Evolutionary conservation across 2,797 vertebrate species (phyloP).

Genomic region (Anisognathus igniventris): DNA sequence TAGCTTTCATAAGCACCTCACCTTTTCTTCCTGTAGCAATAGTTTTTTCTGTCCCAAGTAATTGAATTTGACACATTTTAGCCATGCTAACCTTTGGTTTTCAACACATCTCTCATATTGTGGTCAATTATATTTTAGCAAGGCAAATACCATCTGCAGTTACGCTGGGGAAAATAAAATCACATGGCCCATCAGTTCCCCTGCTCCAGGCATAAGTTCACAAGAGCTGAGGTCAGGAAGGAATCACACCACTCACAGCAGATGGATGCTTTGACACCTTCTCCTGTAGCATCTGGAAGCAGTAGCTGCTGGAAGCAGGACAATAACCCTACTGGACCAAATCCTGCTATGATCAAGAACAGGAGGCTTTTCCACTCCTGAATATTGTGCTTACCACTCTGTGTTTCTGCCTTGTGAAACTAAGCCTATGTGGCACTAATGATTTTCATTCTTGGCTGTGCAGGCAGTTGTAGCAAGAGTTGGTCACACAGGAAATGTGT

Average conservation of each 20-base stretch:
- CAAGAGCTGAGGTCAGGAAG: not conserved
- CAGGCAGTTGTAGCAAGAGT: not conserved
- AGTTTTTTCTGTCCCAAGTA: constrained; percentile 18
- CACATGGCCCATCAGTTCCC: not conserved
- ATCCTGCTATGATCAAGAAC: not conserved
- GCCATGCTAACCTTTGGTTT: constrained; percentile 38
- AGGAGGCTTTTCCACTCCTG: not conserved
- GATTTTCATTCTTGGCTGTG: not conserved
- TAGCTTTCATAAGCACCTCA: not conserved
- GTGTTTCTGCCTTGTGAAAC: not conserved
- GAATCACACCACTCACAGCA: not conserved
- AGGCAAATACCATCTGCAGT: constrained; percentile 11
- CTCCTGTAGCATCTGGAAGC: constrained; percentile 11
- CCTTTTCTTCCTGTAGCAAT: not conserved
- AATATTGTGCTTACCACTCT: not conserved
- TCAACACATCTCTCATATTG: constrained; percentile 19
- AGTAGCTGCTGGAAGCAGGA: not conserved
- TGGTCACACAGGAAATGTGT: not conserved
- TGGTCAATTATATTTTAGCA: constrained; percentile 24
- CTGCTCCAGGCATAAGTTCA: not conserved
- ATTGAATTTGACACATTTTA: constrained; percentile 46
- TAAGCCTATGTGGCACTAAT: not conserved
- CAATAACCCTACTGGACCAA: not conserved
- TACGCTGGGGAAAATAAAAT: not conserved
- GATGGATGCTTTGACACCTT: constrained; percentile 22